Conservation (phyloP, 1,140 invertebrate species). For the Drosophila miranda region DNA sequence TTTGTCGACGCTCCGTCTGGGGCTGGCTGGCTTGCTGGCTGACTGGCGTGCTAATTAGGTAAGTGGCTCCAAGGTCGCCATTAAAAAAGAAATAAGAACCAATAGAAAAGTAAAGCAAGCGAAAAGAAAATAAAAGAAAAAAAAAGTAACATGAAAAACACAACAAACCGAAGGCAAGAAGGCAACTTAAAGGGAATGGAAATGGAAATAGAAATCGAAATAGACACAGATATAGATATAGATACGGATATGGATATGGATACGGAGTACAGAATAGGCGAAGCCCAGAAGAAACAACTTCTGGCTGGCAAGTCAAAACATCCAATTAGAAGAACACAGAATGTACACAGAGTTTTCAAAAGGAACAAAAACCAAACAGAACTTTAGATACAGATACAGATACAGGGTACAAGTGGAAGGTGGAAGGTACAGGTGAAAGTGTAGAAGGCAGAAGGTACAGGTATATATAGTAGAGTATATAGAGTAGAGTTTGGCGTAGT, state of each 20-base stretch:
- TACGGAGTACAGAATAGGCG: conserved; percentile 36
- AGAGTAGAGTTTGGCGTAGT: conserved; percentile 63
- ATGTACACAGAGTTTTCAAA: conserved; percentile 65
- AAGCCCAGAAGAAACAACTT: conserved; percentile 53
- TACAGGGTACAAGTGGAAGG: conserved; percentile 13
- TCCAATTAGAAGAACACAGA: conserved; percentile 74
- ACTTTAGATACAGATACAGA: conserved; percentile 41
- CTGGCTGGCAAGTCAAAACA: conserved; percentile 77
- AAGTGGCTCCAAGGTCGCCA: conserved; percentile 76
- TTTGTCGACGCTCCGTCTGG: conserved; percentile 57
- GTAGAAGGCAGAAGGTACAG: conserved; percentile 23
- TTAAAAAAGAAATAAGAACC: conserved; percentile 67
- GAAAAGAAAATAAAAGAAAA: conserved; percentile 37
- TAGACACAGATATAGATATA: conserved; percentile 35
- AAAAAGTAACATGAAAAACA: conserved; percentile 15
- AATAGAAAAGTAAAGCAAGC: conserved; percentile 39
- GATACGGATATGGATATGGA: conserved; percentile 33
- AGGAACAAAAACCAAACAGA: conserved; percentile 56
- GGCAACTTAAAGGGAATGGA: conserved; percentile 52
- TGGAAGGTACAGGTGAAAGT: conserved; percentile 25
- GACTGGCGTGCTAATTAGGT: conserved; percentile 67
- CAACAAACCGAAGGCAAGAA: conserved; percentile 44
- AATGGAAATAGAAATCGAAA: conserved; percentile 48
- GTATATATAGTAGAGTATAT: conserved; percentile 44
- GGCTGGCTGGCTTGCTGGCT: conserved; percentile 17